Conservation (phyloP, 2,888 invertebrate genomes). For the Melanchra persicariae region DNA sequence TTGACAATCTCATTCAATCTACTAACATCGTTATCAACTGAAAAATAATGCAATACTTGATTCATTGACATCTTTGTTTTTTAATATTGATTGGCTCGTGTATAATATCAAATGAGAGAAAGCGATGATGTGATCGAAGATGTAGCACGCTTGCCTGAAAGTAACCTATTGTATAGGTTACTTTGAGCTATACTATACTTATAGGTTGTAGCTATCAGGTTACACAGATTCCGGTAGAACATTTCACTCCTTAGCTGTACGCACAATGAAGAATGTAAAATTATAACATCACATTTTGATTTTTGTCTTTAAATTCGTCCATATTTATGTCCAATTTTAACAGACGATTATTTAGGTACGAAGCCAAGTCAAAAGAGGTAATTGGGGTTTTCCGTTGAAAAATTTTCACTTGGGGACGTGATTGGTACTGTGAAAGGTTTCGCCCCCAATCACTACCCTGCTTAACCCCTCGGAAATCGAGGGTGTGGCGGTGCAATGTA, state of each 20-base stretch:
- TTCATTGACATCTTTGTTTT: no score
- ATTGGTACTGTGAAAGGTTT: slow-evolving; percentile 49
- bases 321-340: neutral
- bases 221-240: no score
- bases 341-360: neutral
- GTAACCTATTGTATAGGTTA: no score
- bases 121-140: no score
- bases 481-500: slow-evolving; percentile 34
- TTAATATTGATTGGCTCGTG: no score
- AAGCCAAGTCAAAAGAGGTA: slow-evolving; percentile 1
- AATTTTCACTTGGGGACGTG: slow-evolving; percentile 20
- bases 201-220: no score
- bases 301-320: neutral
- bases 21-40: neutral
- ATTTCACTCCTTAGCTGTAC: no score
- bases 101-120: no score
- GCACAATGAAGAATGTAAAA: no score
- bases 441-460: slow-evolving; percentile 49
- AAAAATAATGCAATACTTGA: neutral
- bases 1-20: neutral
- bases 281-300: neutral
- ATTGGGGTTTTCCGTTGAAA: slow-evolving; percentile 43
- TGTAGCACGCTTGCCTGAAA: no score
- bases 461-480: slow-evolving; percentile 42
- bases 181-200: no score